These are phyloP conservation scores for Machimus atricapillus DNA, from an alignment of 2,888 invertebrate genomes.

Conservation along the genomic window DNA sequence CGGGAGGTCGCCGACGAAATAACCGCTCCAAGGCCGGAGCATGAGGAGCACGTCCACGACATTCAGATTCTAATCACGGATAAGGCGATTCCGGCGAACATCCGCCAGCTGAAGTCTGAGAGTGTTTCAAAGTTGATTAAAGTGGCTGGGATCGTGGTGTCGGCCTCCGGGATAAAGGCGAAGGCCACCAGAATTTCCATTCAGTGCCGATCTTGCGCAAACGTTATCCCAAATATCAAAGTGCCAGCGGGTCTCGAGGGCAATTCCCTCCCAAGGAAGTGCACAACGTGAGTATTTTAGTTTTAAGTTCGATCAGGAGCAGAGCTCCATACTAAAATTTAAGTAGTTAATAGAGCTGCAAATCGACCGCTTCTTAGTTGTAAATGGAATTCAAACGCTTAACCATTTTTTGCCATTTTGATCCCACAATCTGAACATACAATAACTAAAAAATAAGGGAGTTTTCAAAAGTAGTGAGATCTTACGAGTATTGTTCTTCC, in stretches of 20 bases:
- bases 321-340: too few relatives aligned
- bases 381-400: too few relatives aligned
- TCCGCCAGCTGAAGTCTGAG: conserved; percentile 90
- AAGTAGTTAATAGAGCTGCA: too few relatives aligned
- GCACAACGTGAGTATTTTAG: conserved; percentile 76
- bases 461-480: too few relatives aligned
- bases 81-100: conserved; percentile 79
- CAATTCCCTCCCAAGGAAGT: conserved; percentile 92
- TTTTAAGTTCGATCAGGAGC: too few relatives aligned
- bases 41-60: conserved; percentile 88
- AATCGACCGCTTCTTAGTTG: too few relatives aligned
- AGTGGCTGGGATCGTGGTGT: conserved; percentile 93
- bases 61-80: conserved; percentile 91
- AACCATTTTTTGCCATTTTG: too few relatives aligned
- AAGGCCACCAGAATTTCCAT: conserved; percentile 96
- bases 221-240: conserved; percentile 84
- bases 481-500: too few relatives aligned
- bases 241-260: conserved; percentile 97
- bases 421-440: too few relatives aligned
- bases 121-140: conserved; percentile 92
- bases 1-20: conserved; percentile 97
- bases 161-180: conserved; percentile 91
- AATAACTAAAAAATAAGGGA: too few relatives aligned
- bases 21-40: conserved; percentile 89
- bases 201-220: conserved; percentile 93